Conservation (phyloP, 1,140 invertebrate species). For the Papilio polyxenes region DNA sequence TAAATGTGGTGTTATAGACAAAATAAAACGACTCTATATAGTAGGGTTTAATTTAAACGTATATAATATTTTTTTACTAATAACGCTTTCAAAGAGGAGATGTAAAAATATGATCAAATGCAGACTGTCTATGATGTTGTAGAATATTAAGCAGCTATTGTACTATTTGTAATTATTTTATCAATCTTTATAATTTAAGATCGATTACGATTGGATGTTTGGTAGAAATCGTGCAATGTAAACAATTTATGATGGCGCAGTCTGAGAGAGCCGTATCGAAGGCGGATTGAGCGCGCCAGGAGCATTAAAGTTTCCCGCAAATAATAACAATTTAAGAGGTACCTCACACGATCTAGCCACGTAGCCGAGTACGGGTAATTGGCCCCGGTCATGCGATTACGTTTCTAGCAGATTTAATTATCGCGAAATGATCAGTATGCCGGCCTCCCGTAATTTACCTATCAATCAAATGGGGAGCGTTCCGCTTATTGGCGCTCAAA, state of each 20-base stretch:
- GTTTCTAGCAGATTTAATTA: conserved; percentile 81
- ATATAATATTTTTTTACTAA: too few species aligned
- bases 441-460: conserved; percentile 79
- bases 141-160: too few species aligned
- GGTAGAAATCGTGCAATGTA: conserved; percentile 30
- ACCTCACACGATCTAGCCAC: conserved; percentile 72
- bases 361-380: conserved; percentile 76
- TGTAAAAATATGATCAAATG: too few species aligned
- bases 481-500: conserved; percentile 54
- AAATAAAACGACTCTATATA: too few species aligned
- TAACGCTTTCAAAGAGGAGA: too few species aligned
- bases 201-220: conserved; percentile 4
- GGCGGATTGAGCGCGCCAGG: conserved; percentile 53
- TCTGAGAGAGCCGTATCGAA: conserved; percentile 38
- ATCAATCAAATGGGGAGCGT: conserved; percentile 74
- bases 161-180: neutral
- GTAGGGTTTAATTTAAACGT: too few species aligned
- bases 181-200: neutral
- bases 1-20: neutral
- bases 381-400: conserved; percentile 80
- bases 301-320: conserved; percentile 67
- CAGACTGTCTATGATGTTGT: too few species aligned
- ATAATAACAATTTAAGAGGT: conserved; percentile 72
- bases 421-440: conserved; percentile 78
- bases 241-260: conserved; percentile 21